These are phyloP conservation scores for Dendrocopos noguchii DNA, from an alignment of 2,113 vertebrate genomes.

Conservation along the genomic window DNA sequence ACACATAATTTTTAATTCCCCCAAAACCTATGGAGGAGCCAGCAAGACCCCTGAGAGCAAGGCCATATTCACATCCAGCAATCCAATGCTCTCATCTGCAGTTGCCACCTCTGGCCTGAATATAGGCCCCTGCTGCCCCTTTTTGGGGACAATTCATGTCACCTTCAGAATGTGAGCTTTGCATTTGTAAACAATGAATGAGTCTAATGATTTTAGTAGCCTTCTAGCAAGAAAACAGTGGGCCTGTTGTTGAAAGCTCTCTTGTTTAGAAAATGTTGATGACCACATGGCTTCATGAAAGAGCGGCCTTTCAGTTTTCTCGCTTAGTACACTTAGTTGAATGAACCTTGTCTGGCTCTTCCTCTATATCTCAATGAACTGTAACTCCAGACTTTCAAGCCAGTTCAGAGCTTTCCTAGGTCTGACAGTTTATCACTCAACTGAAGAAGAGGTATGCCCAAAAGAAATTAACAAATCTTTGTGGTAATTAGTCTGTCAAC, in stretches of 20 bases:
- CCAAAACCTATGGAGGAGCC: not conserved
- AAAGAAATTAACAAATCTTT: not conserved
- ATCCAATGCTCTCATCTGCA: not conserved
- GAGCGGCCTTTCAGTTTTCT: not conserved
- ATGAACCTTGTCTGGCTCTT: not conserved
- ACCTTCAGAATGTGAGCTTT: not conserved
- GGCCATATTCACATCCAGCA: not conserved
- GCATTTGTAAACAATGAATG: not conserved
- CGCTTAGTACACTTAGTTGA: not conserved
- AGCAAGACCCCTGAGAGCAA: not conserved
- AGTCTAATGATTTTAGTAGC: not conserved
- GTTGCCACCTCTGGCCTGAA: not conserved
- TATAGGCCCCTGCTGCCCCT: not conserved
- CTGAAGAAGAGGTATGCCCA: not conserved
- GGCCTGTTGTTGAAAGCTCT: slow-evolving; percentile 4
- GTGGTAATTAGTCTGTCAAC: slow-evolving; percentile 1
- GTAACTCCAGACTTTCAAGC: not conserved
- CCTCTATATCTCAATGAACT: not conserved
- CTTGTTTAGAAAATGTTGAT: not conserved
- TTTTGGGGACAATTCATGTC: not conserved
- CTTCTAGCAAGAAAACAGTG: not conserved
- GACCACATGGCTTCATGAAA: not conserved
- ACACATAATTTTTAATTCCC: not conserved
- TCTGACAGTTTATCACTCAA: not conserved
- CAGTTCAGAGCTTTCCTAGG: not conserved